These are phyloP conservation scores for Python bivittatus DNA, from an alignment of 2,113 vertebrate species.

Conservation along the genomic window DNA sequence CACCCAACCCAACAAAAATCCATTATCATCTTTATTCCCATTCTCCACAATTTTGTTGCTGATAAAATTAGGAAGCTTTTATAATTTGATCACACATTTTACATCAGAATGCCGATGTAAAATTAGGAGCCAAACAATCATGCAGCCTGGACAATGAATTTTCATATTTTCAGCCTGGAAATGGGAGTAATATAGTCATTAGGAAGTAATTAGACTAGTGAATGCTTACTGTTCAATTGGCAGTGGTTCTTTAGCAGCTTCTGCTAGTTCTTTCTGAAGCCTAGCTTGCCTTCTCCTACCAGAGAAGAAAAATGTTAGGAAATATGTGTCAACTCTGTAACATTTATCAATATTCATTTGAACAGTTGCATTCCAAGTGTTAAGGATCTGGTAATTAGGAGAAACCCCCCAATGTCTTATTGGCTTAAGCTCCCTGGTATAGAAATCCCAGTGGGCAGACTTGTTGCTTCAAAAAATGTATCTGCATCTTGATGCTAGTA, in stretches of 20 bases:
- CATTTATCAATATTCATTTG: neutral
- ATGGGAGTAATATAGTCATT: neutral
- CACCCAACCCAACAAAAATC: neutral
- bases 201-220: neutral
- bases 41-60: neutral
- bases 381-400: neutral
- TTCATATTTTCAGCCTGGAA: neutral
- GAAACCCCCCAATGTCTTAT: neutral
- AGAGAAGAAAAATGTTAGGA: constrained; percentile 15
- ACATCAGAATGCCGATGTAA: neutral
- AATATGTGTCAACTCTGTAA: neutral
- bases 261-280: constrained; percentile 95
- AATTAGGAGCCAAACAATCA: neutral
- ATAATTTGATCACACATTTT: too few relatives aligned
- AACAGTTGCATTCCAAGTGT: neutral
- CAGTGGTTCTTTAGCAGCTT: constrained; percentile 95
- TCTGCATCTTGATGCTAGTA: neutral
- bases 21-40: neutral
- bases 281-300: constrained; percentile 89
- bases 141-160: neutral
- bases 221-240: constrained; percentile 89
- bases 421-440: neutral
- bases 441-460: neutral
- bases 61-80: neutral
- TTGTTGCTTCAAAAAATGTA: neutral